Conservation (phyloP, 2,888 invertebrate genomes). For the Andrena chrysosceles region DNA sequence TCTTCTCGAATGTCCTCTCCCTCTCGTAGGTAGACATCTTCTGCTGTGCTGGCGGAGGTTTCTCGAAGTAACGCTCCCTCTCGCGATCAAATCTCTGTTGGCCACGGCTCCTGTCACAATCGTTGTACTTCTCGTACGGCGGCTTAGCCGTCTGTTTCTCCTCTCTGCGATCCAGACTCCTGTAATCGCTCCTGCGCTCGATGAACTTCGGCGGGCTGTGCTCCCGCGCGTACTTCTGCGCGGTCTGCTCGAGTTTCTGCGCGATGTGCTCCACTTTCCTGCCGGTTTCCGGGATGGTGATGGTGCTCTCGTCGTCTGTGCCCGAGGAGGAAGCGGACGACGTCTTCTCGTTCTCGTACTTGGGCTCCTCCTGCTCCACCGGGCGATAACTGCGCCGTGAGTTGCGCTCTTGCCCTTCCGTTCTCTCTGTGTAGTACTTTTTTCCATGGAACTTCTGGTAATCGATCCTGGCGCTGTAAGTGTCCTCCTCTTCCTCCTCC, state of each 20-base stretch:
- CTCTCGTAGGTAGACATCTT: conserved; percentile 74
- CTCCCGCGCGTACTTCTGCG: conserved; percentile 83
- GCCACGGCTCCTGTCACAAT: conserved; percentile 57
- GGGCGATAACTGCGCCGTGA: conserved; percentile 37
- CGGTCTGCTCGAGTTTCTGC: conserved; percentile 83
- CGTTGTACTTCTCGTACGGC: conserved; percentile 75
- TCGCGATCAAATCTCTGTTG: conserved; percentile 64
- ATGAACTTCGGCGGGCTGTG: conserved; percentile 83
- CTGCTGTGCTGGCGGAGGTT: conserved; percentile 50
- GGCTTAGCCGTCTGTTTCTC: conserved; percentile 59
- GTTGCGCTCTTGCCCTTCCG: conserved; percentile 63
- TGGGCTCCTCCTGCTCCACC: conserved; percentile 66
- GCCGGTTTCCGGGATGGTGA: conserved; percentile 81
- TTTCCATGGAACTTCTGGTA: conserved; percentile 76
- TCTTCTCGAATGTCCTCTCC: conserved; percentile 79
- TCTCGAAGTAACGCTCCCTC: conserved; percentile 72
- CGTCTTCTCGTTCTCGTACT: conserved; percentile 80
- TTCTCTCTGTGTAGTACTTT: conserved; percentile 76
- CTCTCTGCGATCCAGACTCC: conserved; percentile 67
- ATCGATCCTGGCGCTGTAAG: conserved; percentile 71
- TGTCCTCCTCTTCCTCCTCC: conserved; percentile 79
- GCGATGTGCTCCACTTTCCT: conserved; percentile 84
- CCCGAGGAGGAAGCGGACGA: conserved; percentile 77
- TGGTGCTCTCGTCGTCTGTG: conserved; percentile 82
- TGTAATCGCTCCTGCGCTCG: conserved; percentile 78